Evolutionary conservation across 2,888 invertebrate genomes (phyloP).

Genomic region (Octodonta nipae): DNA sequence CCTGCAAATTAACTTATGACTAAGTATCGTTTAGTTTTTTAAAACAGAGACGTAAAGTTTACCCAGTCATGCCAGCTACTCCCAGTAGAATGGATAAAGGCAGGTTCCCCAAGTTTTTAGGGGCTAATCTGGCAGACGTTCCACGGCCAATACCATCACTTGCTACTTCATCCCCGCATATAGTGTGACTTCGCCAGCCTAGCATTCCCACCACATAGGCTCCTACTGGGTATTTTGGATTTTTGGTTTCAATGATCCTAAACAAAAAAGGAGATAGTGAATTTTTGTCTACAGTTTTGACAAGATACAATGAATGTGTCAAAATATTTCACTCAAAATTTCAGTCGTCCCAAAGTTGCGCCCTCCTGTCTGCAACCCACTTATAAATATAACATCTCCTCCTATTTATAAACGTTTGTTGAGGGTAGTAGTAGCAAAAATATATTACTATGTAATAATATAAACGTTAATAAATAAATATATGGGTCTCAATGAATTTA

Average conservation of each 20-base stretch:
- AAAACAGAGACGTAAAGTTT: conserved; percentile 12
- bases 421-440: no score
- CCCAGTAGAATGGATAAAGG: conserved; percentile 53
- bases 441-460: no score
- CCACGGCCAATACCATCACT: conserved; percentile 14
- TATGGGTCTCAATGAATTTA: no score
- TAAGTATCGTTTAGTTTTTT: conserved; percentile 6
- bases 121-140: conserved; percentile 26
- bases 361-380: no score
- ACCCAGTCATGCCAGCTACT: conserved; percentile 61
- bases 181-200: conserved; percentile 55
- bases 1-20: conserved; percentile 29
- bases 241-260: conserved; percentile 54
- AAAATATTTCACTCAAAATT: no score
- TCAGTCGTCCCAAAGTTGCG: no score
- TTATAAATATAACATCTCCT: no score
- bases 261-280: conserved; percentile 5
- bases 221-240: conserved; percentile 50
- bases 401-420: no score
- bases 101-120: conserved; percentile 45
- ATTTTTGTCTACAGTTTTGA: no score
- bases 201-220: conserved; percentile 46
- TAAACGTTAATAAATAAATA: no score
- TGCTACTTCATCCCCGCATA: conserved; percentile 37
- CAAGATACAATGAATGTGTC: no score